Evolutionary conservation across 2,888 invertebrate species (phyloP).

Genomic region (Amphipyra berbera): DNA sequence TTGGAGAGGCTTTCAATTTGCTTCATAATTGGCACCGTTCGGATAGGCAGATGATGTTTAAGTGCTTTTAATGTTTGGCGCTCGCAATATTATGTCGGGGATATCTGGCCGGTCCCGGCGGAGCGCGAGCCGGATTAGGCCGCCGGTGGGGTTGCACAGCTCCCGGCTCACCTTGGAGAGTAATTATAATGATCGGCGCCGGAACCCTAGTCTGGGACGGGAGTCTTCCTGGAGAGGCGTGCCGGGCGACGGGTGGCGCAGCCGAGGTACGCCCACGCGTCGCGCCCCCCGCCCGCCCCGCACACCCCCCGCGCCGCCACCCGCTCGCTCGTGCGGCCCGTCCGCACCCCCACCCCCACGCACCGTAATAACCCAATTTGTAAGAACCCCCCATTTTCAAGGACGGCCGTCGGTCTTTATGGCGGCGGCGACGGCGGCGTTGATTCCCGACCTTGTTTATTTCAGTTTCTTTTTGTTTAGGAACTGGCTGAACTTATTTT

Average conservation of each 20-base stretch:
- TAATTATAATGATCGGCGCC: conserved; percentile 90
- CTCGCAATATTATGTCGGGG: conserved; percentile 78
- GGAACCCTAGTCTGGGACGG: conserved; percentile 86
- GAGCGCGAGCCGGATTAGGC: conserved; percentile 82
- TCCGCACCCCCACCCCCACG: conserved; percentile 84
- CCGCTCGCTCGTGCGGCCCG: conserved; percentile 80
- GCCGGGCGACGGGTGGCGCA: conserved; percentile 84
- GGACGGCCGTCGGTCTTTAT: conserved; percentile 90
- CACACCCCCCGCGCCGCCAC: conserved; percentile 75
- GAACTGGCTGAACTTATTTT: conserved; percentile 88
- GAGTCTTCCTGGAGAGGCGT: conserved; percentile 88
- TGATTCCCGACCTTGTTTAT: conserved; percentile 90
- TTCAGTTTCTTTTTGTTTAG: conserved; percentile 90
- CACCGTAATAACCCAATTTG: conserved; percentile 90
- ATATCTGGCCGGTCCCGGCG: conserved; percentile 81
- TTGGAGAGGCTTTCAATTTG: conserved; percentile 79
- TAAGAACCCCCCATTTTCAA: conserved; percentile 90
- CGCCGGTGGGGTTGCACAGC: conserved; percentile 80
- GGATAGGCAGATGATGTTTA: conserved; percentile 79
- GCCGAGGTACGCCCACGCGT: conserved; percentile 85
- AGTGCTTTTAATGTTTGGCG: conserved; percentile 82
- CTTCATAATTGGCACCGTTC: conserved; percentile 78
- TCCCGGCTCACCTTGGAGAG: conserved; percentile 88
- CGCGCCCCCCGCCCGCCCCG: conserved; percentile 52
- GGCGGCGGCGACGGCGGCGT: conserved; percentile 89